phyloP scores from a whole-genome alignment of 2,113 vertebrate genomes.

The Galbula dea region DNA sequence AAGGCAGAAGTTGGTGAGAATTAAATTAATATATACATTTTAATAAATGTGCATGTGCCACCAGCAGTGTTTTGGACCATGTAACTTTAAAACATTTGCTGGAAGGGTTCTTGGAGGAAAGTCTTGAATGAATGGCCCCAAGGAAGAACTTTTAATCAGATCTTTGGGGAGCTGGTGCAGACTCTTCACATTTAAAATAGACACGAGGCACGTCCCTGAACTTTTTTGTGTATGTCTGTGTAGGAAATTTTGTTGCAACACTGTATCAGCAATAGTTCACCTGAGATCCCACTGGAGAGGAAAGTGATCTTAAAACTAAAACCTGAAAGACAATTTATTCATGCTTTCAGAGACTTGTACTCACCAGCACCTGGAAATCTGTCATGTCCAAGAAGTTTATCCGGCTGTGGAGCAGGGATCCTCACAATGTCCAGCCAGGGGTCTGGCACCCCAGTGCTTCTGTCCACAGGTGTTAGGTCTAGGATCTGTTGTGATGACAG shows the following conservation, averaged over 20 bases:
- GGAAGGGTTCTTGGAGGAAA: background rate
- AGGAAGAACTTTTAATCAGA: background rate
- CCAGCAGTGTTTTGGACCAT: background rate
- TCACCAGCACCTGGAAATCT: background rate
- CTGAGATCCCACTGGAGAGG: background rate
- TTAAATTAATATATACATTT: background rate
- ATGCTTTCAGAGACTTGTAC: background rate
- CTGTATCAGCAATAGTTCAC: background rate
- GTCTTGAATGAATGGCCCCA: background rate
- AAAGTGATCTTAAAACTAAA: background rate
- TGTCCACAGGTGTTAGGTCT: too few relatives aligned
- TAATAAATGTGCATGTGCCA: background rate
- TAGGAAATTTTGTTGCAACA: background rate
- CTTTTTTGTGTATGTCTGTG: background rate
- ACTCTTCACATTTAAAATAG: background rate
- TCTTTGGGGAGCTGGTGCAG: background rate
- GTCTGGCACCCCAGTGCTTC: background rate
- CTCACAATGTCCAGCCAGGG: accelerated
- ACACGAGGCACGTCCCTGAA: background rate
- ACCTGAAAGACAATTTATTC: background rate
- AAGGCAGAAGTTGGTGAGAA: background rate
- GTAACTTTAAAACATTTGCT: background rate
- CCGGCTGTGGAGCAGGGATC: background rate
- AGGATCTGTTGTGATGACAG: background rate
- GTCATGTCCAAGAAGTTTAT: background rate